Conservation (phyloP, 2,113 vertebrate genomes). For the Salvator merianae region DNA sequence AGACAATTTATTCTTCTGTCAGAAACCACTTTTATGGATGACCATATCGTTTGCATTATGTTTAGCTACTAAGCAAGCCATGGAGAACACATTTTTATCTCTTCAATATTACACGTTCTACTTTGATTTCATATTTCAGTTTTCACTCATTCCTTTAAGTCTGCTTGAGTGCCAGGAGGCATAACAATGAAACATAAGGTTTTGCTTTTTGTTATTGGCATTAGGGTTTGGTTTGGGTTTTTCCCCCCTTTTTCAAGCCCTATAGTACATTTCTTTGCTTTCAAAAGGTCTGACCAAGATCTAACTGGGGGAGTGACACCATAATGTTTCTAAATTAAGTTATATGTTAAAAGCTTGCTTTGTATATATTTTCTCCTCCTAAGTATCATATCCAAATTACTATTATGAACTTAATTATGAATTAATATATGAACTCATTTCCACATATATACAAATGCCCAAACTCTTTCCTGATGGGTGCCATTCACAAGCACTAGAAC, state of each 20-base stretch:
- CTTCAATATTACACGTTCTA: not conserved
- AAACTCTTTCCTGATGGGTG: too few species aligned
- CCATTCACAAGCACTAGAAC: too few species aligned
- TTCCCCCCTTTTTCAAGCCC: not conserved
- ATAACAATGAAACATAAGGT: not conserved
- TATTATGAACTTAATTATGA: too few species aligned
- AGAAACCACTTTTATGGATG: not conserved
- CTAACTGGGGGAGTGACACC: too few species aligned
- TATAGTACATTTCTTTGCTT: constrained; percentile 4
- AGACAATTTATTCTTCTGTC: not conserved
- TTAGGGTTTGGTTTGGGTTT: too few species aligned
- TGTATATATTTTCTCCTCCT: too few species aligned
- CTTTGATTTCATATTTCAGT: not conserved
- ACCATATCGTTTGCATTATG: constrained; percentile 13
- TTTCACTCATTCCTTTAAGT: constrained; percentile 13
- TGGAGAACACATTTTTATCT: not conserved
- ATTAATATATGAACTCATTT: too few species aligned
- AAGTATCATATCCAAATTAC: too few species aligned
- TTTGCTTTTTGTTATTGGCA: not conserved
- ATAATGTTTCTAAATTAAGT: too few species aligned
- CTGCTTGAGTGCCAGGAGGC: constrained; percentile 25
- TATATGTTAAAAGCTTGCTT: too few species aligned
- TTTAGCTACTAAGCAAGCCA: constrained; percentile 22
- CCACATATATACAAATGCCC: too few species aligned
- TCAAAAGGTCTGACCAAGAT: not conserved